These are phyloP conservation scores for Papilio polyxenes DNA, from an alignment of 1,140 invertebrate species.

Conservation along the genomic window DNA sequence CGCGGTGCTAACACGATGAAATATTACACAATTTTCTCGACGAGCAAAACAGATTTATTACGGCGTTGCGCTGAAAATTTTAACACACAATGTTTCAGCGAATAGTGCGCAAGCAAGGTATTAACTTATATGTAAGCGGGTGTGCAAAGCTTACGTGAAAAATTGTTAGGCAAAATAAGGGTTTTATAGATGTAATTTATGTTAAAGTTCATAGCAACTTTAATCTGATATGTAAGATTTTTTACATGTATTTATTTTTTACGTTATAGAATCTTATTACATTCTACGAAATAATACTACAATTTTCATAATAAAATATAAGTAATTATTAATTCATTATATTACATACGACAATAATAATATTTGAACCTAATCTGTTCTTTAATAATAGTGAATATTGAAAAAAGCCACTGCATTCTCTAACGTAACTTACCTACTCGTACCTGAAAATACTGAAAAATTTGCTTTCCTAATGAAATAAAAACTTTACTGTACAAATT, in stretches of 20 bases:
- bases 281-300: too few species aligned
- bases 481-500: too few species aligned
- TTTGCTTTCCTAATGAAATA: too few species aligned
- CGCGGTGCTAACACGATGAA: slow-evolving; percentile 66
- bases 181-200: neutral
- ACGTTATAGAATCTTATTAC: too few species aligned
- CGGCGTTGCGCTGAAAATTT: slow-evolving; percentile 48
- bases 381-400: too few species aligned
- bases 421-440: too few species aligned
- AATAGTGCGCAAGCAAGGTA: slow-evolving; percentile 1
- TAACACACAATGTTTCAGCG: slow-evolving; percentile 47
- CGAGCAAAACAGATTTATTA: slow-evolving; percentile 66
- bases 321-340: too few species aligned
- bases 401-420: too few species aligned
- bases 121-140: slow-evolving; percentile 14
- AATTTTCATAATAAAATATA: too few species aligned
- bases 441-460: too few species aligned
- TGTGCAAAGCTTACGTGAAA: slow-evolving; percentile 5
- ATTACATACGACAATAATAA: too few species aligned
- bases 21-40: slow-evolving; percentile 73
- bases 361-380: too few species aligned
- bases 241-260: neutral
- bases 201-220: neutral
- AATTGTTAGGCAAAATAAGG: slow-evolving; percentile 23
- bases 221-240: neutral